Percentiles rank a stretch among this genome's conserved stretches.
phyloP scores from a whole-genome alignment of 2,113 vertebrate species.

The Sterrhoptilus dennistouni region DNA sequence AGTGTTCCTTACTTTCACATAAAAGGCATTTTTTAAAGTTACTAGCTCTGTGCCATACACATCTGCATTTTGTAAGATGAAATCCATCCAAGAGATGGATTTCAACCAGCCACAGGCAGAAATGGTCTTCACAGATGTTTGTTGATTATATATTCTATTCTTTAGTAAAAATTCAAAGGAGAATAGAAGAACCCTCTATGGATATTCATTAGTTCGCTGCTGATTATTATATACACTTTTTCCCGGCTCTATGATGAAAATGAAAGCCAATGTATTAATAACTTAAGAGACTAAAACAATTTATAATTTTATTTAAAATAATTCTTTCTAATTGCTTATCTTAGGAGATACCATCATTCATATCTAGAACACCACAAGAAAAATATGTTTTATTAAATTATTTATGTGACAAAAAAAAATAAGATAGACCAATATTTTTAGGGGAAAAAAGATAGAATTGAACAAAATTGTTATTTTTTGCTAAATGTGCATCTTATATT shows the following conservation, averaged over 20 bases:
- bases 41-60: background rate
- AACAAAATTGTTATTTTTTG: background rate
- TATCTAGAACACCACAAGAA: background rate
- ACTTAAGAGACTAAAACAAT: background rate
- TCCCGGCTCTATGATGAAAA: background rate
- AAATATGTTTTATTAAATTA: background rate
- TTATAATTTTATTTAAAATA: background rate
- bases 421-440: fast-evolving
- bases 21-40: background rate
- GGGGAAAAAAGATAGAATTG: background rate
- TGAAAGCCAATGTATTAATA: background rate
- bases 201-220: background rate
- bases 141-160: background rate
- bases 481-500: background rate
- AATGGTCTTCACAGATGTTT: background rate
- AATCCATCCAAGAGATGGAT: background rate
- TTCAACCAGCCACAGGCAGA: background rate
- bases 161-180: background rate
- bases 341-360: background rate
- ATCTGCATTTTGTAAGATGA: background rate
- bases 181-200: background rate
- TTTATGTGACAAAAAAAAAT: background rate
- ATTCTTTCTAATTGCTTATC: background rate
- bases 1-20: background rate
- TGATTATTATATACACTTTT: background rate